A percentile compares a stretch with the other conserved stretches of the same genome.
Conservation (phyloP, 1,140 invertebrate genomes). For the Cherax destructor region DNA sequence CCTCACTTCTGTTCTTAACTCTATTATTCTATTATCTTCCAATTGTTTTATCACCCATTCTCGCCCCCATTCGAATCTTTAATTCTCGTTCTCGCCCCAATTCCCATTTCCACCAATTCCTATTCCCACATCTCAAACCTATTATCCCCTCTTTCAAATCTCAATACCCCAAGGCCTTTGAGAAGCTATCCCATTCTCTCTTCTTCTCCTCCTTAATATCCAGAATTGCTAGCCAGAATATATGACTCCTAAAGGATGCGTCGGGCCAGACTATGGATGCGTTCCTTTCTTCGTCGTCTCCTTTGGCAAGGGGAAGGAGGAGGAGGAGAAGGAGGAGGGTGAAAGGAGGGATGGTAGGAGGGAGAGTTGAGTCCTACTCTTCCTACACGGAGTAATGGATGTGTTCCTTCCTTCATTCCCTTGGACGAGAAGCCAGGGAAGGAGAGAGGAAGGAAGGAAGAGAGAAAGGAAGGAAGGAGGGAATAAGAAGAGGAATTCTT, state of each 20-base stretch:
- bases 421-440: background rate
- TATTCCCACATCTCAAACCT: slow-evolving; percentile 42
- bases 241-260: slow-evolving; percentile 41
- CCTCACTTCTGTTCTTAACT: background rate
- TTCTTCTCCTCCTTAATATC: slow-evolving; percentile 46
- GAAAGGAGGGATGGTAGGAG: background rate
- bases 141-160: slow-evolving; percentile 54
- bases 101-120: slow-evolving; percentile 18
- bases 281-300: slow-evolving; percentile 26
- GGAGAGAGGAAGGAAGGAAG: background rate
- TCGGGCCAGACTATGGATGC: slow-evolving; percentile 51
- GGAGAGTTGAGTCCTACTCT: background rate
- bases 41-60: background rate
- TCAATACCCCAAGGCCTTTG: slow-evolving; percentile 44
- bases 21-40: background rate
- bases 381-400: too few species aligned
- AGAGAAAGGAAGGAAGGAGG: background rate
- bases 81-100: background rate
- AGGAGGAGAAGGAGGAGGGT: background rate
- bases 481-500: too few species aligned
- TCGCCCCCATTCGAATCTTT: background rate
- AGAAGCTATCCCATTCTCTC: slow-evolving; percentile 20
- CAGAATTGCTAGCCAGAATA: slow-evolving; percentile 39
- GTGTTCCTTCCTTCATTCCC: too few species aligned
- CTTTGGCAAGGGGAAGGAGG: slow-evolving; percentile 5